These are phyloP conservation scores for Nebria ingens DNA, from an alignment of 1,140 invertebrate genomes.

Conservation along the genomic window DNA sequence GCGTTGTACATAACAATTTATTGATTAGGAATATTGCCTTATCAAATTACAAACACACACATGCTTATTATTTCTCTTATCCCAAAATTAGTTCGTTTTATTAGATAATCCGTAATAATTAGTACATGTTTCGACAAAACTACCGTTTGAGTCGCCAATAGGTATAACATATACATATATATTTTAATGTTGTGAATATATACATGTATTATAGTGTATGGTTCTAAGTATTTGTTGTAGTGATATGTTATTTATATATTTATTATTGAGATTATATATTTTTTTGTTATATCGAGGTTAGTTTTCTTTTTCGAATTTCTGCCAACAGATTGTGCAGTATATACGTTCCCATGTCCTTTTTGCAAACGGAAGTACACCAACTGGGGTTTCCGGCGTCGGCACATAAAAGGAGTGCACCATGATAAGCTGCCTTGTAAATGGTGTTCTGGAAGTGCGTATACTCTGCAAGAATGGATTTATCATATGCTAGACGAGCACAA, in stretches of 20 bases:
- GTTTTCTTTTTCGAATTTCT: slow-evolving; percentile 13
- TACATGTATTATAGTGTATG: background rate
- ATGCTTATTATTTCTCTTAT: too few relatives aligned
- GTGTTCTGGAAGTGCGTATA: background rate
- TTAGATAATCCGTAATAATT: too few relatives aligned
- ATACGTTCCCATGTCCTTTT: slow-evolving; percentile 52
- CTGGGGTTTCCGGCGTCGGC: slow-evolving; percentile 51
- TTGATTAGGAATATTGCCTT: too few relatives aligned
- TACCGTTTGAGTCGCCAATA: too few relatives aligned
- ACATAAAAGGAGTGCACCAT: slow-evolving; percentile 50
- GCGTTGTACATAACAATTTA: too few relatives aligned
- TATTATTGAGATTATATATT: slow-evolving; percentile 1
- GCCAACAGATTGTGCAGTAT: slow-evolving; percentile 28
- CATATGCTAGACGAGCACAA: background rate
- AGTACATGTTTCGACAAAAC: too few relatives aligned
- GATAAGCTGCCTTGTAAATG: slow-evolving; percentile 25
- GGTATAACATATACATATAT: background rate
- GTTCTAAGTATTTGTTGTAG: background rate
- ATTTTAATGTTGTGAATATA: background rate
- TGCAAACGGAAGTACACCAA: slow-evolving; percentile 52
- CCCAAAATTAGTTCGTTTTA: too few relatives aligned
- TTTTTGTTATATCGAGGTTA: background rate
- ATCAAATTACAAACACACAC: too few relatives aligned
- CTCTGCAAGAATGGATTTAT: background rate
- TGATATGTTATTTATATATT: slow-evolving; percentile 1